Conservation (phyloP, 2,888 invertebrate genomes). For the Cyaniris semiargus region DNA sequence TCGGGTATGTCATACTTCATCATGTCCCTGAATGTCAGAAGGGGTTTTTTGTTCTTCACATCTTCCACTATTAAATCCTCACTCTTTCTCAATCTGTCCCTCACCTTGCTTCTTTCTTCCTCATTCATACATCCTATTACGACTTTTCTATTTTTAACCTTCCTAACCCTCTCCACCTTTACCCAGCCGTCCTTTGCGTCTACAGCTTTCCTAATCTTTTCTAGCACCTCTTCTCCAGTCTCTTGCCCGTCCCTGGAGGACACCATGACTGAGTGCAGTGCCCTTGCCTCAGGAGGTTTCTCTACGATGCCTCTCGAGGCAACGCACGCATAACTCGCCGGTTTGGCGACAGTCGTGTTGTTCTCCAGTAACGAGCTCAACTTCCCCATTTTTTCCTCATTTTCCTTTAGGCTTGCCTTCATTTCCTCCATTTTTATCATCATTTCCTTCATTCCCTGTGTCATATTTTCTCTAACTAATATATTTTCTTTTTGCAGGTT, state of each 20-base stretch:
- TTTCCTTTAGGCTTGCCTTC: too few species aligned
- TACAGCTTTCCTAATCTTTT: too few species aligned
- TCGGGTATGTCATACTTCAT: not conserved
- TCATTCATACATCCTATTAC: not conserved
- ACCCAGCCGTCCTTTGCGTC: constrained; percentile 22
- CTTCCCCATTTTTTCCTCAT: not conserved
- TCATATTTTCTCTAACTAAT: not conserved
- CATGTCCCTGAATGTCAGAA: not conserved
- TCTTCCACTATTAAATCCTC: not conserved
- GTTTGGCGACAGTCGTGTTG: not conserved
- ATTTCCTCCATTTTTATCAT: not conserved
- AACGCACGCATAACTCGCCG: too few species aligned
- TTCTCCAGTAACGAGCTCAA: too few species aligned
- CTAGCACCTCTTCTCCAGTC: too few species aligned
- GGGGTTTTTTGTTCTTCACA: not conserved
- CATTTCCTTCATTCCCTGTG: not conserved
- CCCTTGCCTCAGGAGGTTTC: too few species aligned
- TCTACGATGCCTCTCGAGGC: too few species aligned
- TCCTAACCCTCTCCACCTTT: not conserved
- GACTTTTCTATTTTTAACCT: constrained; percentile 2
- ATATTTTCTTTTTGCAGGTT: not conserved
- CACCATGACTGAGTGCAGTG: too few species aligned
- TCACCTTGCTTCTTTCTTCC: constrained; percentile 17
- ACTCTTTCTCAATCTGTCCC: not conserved
- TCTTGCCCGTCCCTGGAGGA: too few species aligned